Conservation (phyloP, 2,113 vertebrate genomes). For the Bos javanicus region DNA sequence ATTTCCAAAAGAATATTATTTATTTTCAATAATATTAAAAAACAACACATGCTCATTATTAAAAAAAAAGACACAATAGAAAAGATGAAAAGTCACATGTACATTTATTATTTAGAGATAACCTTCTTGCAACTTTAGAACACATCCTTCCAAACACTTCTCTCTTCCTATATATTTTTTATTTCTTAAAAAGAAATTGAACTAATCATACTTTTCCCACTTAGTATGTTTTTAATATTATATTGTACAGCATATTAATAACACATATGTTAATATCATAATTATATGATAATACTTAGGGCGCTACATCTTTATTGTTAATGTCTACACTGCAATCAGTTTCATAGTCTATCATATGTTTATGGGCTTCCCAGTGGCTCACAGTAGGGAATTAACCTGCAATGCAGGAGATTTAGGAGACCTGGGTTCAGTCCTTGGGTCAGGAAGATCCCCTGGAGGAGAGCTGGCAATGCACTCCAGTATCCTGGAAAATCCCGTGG, state of each 20-base stretch:
- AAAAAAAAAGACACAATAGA: neutral
- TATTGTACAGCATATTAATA: neutral
- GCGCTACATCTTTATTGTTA: neutral
- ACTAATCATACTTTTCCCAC: neutral
- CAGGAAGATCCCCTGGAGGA: neutral
- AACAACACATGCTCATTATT: neutral
- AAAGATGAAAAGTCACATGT: neutral
- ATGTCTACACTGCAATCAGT: neutral
- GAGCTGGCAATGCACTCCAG: neutral
- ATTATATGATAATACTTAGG: neutral
- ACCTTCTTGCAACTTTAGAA: conserved; percentile 1
- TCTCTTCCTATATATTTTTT: neutral
- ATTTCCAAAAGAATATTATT: neutral
- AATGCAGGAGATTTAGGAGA: neutral
- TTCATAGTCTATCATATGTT: neutral
- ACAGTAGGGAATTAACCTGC: neutral
- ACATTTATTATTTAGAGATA: neutral
- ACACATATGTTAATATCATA: neutral
- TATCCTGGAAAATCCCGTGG: neutral
- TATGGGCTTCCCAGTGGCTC: neutral
- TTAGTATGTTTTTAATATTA: neutral
- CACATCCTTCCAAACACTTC: neutral
- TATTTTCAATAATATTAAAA: neutral
- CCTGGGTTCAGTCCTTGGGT: neutral
- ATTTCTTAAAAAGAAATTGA: neutral